Evolutionary conservation across 2,797 vertebrate genomes (phyloP), one percentile per base, ranked within the genome.

Genomic region (Pristis pectinata): DNA sequence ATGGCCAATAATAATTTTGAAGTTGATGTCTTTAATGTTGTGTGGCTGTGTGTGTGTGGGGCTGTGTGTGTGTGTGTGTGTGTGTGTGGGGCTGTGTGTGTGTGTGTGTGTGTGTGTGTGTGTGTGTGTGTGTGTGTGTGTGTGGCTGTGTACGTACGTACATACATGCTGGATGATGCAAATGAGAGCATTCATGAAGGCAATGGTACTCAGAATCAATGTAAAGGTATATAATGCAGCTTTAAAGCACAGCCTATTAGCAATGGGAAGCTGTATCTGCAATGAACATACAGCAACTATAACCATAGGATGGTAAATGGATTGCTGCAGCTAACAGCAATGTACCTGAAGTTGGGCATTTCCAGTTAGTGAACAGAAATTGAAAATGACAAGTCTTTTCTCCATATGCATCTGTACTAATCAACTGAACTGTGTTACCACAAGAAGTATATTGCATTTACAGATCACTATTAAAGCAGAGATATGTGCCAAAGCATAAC

Each of bases 291-390:
- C 22, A 34, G 24, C 11, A 27, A 76, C 27, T 30, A 93, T 44
- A 64, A 72, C 72, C 61, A 93, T 44, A 91, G 91, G 24, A 41
- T 44, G 22, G 92, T 49, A 56, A 53, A 53, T 53, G 70, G 44
- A 94, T 94, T 44, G 44, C 10, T 76, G 44, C 70, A 76, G 70
- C n/a, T 94, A 94, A 94, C 49, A 53, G 13, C 44, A 76, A 27
- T 94, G 10, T 67, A 93, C 11, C 92, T 94, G 92, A 94, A 56
- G 30, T 19, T 76, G 67, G 24, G 44, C 93, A 93, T 92, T 92
- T 70, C 61, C 61, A 67, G 37, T 93, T 44, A 70, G 22, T 72
- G 91, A 72, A 93, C 24, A 72, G 91, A 70, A 41, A 93, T 24
- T 76, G 27, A 41, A 74, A 74, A 34, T 67, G 24, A 91, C 11